A percentile compares a stretch with the other conserved stretches of the same genome.
Evolutionary conservation across 2,888 invertebrate species (phyloP).

Genomic region (Callinectes sapidus): DNA sequence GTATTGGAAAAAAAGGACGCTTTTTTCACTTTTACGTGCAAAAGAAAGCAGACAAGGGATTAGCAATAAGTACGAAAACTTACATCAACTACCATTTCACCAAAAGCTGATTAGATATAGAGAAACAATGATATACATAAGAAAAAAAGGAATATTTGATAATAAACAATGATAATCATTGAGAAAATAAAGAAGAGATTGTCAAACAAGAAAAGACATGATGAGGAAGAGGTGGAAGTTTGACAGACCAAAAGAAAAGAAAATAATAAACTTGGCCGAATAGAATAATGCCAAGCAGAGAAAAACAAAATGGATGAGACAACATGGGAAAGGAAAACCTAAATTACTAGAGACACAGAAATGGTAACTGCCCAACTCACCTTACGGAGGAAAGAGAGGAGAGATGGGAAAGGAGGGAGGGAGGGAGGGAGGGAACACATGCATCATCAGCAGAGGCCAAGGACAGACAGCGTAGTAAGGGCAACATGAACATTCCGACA

Average conservation of each 20-base stretch:
- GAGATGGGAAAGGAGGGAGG: background rate
- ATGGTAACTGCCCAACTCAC: background rate
- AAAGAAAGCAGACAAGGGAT: too few relatives aligned
- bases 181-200: too few relatives aligned
- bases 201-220: too few relatives aligned
- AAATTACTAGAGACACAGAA: background rate
- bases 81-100: too few relatives aligned
- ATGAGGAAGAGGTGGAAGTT: too few relatives aligned
- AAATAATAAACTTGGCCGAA: too few relatives aligned
- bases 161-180: background rate
- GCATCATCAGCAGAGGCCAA: background rate
- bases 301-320: background rate
- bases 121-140: background rate
- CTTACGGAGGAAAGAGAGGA: background rate
- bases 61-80: too few relatives aligned
- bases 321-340: background rate
- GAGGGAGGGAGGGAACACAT: background rate
- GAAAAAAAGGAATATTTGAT: background rate
- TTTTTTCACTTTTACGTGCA: too few relatives aligned
- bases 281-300: background rate
- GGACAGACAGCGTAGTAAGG: background rate
- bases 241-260: background rate
- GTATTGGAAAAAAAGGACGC: too few relatives aligned
- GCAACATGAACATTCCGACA: slow-evolving; percentile 34
- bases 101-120: too few relatives aligned